Percentiles rank a stretch among this genome's conserved stretches.
phyloP scores from a whole-genome alignment of 2,888 invertebrate species.

The Ophioninae sp. region DNA sequence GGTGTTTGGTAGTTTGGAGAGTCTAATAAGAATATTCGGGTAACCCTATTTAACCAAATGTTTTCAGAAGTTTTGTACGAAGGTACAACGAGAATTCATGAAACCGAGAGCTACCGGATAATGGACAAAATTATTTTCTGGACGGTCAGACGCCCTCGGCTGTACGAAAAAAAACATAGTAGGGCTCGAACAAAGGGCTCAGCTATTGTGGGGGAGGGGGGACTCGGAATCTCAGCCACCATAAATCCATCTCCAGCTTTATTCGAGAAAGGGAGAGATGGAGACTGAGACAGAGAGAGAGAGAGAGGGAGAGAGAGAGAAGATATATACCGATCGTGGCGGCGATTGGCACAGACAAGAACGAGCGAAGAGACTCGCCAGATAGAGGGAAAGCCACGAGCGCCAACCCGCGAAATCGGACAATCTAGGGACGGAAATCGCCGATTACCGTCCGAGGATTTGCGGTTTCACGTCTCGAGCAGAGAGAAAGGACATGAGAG shows the following conservation, averaged over 20 bases:
- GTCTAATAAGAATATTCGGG: background rate
- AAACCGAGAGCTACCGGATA: slow-evolving; percentile 50
- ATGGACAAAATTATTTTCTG: slow-evolving; percentile 68
- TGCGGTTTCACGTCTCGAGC: slow-evolving; percentile 71
- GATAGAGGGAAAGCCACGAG: slow-evolving; percentile 33
- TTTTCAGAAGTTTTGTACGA: background rate
- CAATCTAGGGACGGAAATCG: slow-evolving; percentile 75
- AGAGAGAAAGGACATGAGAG: background rate
- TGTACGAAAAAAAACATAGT: slow-evolving; percentile 38
- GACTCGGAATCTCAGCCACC: slow-evolving; percentile 41
- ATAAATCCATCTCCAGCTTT: slow-evolving; percentile 59
- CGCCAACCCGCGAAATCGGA: slow-evolving; percentile 65
- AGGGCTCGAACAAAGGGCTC: slow-evolving; percentile 36
- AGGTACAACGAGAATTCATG: slow-evolving; percentile 10
- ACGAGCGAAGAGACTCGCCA: slow-evolving; percentile 35
- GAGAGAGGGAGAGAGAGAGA: slow-evolving; percentile 1
- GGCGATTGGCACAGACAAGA: slow-evolving; percentile 10
- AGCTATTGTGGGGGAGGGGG: slow-evolving; percentile 22
- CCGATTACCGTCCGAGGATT: slow-evolving; percentile 74
- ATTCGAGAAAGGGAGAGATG: no score
- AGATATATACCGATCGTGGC: slow-evolving; percentile 4
- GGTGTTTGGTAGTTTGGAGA: no score
- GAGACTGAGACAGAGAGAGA: no score
- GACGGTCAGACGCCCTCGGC: slow-evolving; percentile 34
- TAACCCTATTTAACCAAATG: slow-evolving; percentile 6